A percentile compares a stretch with the other conserved stretches of the same genome.
phyloP scores from a whole-genome alignment of 1,140 invertebrate genomes.

The Phocides pigmalion region DNA sequence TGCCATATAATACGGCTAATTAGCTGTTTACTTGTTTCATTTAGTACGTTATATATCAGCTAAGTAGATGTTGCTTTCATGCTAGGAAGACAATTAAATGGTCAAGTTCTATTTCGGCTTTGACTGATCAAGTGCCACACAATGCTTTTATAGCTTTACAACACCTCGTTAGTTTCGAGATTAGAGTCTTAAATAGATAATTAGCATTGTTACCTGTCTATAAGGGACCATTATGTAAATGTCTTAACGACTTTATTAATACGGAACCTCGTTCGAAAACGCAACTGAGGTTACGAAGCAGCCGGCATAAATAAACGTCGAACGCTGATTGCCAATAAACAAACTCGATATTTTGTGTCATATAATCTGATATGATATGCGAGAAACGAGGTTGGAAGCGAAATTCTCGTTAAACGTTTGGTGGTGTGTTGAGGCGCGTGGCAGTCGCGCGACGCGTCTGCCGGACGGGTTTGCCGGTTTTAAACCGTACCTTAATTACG shows the following conservation, averaged over 20 bases:
- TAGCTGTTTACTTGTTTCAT: constrained; percentile 27
- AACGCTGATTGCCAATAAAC: constrained; percentile 74
- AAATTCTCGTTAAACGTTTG: constrained; percentile 64
- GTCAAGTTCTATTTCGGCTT: constrained; percentile 9
- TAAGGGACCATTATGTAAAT: constrained; percentile 38
- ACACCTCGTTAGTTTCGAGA: constrained; percentile 71
- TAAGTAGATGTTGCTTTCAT: constrained; percentile 7
- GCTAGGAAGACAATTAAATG: constrained; percentile 14
- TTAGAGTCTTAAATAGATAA: constrained; percentile 75
- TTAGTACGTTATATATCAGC: constrained; percentile 28
- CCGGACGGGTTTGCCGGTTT: constrained; percentile 63
- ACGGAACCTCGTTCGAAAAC: constrained; percentile 22
- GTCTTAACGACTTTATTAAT: constrained; percentile 24
- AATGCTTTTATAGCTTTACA: constrained; percentile 69
- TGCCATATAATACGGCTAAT: constrained; percentile 20
- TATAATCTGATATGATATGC: constrained; percentile 76
- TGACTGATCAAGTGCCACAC: constrained; percentile 21
- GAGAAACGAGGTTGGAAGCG: constrained; percentile 65
- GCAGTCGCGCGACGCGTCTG: constrained; percentile 60
- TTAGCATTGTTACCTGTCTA: constrained; percentile 71
- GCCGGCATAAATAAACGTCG: constrained; percentile 63
- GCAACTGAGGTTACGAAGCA: constrained; percentile 40
- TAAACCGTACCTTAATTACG: constrained; percentile 79
- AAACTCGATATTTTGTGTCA: constrained; percentile 72
- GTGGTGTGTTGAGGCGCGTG: constrained; percentile 66